Conservation (phyloP, 92 coral and sea anemone genomes). For the Nematostella vectensis region DNA sequence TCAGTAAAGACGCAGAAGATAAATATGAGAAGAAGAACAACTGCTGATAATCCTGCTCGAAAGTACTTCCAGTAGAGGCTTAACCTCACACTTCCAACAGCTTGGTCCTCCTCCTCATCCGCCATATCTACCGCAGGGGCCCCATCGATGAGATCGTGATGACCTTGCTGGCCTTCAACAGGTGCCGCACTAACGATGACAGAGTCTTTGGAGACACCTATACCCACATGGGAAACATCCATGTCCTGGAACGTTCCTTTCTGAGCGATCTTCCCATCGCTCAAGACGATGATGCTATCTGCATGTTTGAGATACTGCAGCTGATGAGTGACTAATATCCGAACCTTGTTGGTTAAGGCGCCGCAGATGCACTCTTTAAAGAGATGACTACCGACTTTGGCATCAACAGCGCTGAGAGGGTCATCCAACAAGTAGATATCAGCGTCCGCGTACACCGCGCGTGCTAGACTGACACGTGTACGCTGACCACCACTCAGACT, state of each 20-base stretch:
- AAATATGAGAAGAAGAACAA: too few species aligned
- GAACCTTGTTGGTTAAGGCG: conserved; percentile 1
- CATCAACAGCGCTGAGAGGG: conserved; percentile 22
- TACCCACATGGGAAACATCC: too few species aligned
- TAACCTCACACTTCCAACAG: conserved; percentile 12
- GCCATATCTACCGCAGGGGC: too few species aligned
- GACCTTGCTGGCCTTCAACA: too few species aligned
- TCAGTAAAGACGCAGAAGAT: too few species aligned
- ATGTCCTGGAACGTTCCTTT: too few species aligned
- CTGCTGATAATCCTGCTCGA: too few species aligned
- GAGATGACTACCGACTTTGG: conserved; percentile 7
- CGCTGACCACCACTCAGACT: conserved; percentile 32
- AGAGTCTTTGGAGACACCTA: too few species aligned
- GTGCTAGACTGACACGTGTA: conserved; percentile 28
- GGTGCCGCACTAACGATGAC: too few species aligned
- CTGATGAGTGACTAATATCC: conserved; percentile 25
- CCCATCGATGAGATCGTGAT: too few species aligned
- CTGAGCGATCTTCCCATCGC: conserved; percentile 8
- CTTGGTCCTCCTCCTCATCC: conserved; percentile 9
- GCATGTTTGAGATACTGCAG: conserved; percentile 15
- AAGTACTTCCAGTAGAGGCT: conserved; percentile 22
- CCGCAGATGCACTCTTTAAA: conserved; percentile 21
- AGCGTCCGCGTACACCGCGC: conserved; percentile 24
- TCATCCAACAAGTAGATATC: conserved; percentile 25
- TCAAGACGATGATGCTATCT: conserved; percentile 21